These are phyloP conservation scores for Pterocles gutturalis DNA, from an alignment of 2,113 vertebrate species.

Conservation along the genomic window DNA sequence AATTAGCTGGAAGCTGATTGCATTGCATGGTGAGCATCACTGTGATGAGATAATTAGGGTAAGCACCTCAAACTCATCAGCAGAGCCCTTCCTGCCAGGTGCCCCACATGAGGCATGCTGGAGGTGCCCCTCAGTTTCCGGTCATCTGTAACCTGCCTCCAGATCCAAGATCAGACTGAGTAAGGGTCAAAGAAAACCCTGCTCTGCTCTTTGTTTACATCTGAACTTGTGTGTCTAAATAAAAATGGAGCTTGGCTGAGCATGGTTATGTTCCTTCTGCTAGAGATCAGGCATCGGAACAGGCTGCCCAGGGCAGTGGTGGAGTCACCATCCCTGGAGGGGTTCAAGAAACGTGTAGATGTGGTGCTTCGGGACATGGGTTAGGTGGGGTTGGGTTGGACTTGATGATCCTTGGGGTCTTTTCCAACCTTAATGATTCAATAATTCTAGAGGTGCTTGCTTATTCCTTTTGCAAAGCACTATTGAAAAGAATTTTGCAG, in stretches of 20 bases:
- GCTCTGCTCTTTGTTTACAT: neutral
- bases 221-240: neutral
- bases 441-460: too few species aligned
- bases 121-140: neutral
- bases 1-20: neutral
- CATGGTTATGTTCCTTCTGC: neutral
- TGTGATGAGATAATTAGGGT: neutral
- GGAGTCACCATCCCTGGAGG: too few species aligned
- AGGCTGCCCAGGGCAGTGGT: too few species aligned
- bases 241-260: neutral
- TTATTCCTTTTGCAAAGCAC: neutral
- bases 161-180: neutral
- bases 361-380: too few species aligned
- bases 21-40: neutral
- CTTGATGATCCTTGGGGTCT: too few species aligned
- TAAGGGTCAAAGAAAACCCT: neutral
- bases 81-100: neutral
- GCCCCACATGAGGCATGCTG: rapidly evolving
- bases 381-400: too few species aligned
- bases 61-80: neutral
- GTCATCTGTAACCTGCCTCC: neutral
- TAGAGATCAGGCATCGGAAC: too few species aligned
- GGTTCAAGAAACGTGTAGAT: too few species aligned
- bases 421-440: too few species aligned
- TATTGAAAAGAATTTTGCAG: neutral